phyloP scores from a whole-genome alignment of 2,888 invertebrate genomes.

The Papilio elwesi region DNA sequence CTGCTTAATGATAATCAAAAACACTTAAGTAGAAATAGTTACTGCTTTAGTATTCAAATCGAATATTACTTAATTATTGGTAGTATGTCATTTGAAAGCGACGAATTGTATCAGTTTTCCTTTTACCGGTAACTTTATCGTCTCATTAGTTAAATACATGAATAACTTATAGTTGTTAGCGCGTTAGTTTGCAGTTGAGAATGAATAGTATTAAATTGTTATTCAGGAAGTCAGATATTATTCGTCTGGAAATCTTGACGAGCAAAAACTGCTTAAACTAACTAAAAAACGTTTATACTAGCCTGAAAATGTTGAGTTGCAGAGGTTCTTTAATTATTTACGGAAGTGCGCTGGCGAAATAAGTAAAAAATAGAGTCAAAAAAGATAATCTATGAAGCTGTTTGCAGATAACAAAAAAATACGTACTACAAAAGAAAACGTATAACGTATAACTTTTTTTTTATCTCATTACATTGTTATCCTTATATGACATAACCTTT shows the following conservation, averaged over 20 bases:
- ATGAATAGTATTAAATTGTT: constrained; percentile 14
- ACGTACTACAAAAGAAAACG: too few species aligned
- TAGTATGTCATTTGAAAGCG: neutral
- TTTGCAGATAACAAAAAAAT: neutral
- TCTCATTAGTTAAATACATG: constrained; percentile 3
- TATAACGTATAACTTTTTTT: too few species aligned
- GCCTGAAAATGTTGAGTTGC: neutral
- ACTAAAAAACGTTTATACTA: constrained; percentile 1
- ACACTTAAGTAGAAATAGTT: too few species aligned
- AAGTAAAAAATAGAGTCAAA: neutral
- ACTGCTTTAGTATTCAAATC: neutral
- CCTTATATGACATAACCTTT: too few species aligned
- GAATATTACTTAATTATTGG: neutral
- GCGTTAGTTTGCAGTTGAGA: neutral
- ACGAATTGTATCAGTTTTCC: constrained; percentile 6
- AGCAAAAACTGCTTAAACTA: constrained; percentile 21
- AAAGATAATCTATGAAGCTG: neutral
- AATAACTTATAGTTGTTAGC: constrained; percentile 2
- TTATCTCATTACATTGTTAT: too few species aligned
- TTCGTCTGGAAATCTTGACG: constrained; percentile 15
- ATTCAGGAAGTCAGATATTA: constrained; percentile 14
- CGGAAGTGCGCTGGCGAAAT: neutral
- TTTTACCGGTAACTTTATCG: constrained; percentile 4
- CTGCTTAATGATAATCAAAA: too few species aligned
- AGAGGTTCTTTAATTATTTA: neutral